Base-by-base conservation (phyloP, 64 coral and sea anemone genomes). In the Pocillopora verrucosa region DNA sequence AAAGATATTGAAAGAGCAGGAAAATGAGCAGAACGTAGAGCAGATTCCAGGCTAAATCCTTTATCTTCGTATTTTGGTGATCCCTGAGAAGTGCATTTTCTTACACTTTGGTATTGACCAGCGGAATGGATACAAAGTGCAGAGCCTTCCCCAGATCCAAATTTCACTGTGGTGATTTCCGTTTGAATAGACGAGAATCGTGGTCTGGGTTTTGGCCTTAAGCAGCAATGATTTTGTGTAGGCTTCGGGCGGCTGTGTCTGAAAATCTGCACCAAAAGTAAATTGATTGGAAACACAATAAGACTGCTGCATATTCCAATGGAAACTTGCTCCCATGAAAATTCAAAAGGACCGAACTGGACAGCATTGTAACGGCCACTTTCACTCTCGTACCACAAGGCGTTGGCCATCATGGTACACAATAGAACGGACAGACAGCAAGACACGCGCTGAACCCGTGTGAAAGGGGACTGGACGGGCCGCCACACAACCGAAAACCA, bases 351-450 rank as follows among this genome's bases (percentile, higher is more conserved):
- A 9, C 91, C 97, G 20, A 99, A 65, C 15, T 95, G 59, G 15
- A 99, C 85, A 12, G 89, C 76, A 15, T 73, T 88, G 61, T 92
- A 83, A 17, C 70, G 61, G 17, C 88, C 91, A 16, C 73, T 83
- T 34, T 92, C 85, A 34, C 76, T 89, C 58, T 95, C 75, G 61
- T 99, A 99, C 97, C 97, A 99, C 94, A 99, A 93, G 10, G 97
- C 97, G n/a, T 99, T 99, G 17, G 86, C 94, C 97, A 99, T 99
- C 97, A 99, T 99, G 16, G 91, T 93, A n/a, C 93, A 93, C 15
- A 99, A 81, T 74, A 99, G 94, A 64, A 99, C 91, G 13, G 97
- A 95, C 12, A 99, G 84, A 73, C 97, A 99, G 79, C 97, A 99
- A 9, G 97, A 95, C 68, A 99, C 88, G 76, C 97, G 73, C 59